Base-by-base conservation (phyloP, 2,888 invertebrate genomes). In the Tiliacea citrago region DNA sequence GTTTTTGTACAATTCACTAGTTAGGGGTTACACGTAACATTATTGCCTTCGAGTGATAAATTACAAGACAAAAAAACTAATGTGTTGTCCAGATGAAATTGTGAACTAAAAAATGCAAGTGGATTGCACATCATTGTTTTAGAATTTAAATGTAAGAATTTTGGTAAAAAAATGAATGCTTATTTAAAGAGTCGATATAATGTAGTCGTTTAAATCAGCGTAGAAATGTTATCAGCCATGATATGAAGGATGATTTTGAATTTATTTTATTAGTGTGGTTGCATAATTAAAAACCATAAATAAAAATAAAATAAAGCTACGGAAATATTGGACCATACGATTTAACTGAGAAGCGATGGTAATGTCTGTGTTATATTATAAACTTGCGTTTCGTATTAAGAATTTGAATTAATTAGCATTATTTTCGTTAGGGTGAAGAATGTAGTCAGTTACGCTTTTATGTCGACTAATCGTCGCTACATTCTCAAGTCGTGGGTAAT, bases 1-100 rank as follows among this genome's bases (percentile, higher is more conserved):
- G 95, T 94, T 96, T 96, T 96, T 96, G 93, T 96, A 96, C 95
- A 93, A 95, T 90, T 92, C 94, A 94, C 93, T 94, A 94, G 93
- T 92, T 94, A 93, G 92, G 90, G 90, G 83, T 89, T 86, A 92
- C 93, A 93, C 91, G 86, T 90, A 90, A 90, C 88, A 71, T 88
- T 88, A 88, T 89, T 88, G 90, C 89, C 89, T 89, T 90, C 75
- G 82, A 88, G 84, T 87, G 82, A 87, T 89, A 80, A 90, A 85
- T 79, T 79, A 84, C 84, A 85, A 86, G 82, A 83, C 82, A 84
- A 75, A 78, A 74, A 76, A 75, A 75, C 82, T 65, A 77, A 81
- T 76, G 77, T 84, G 79, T 83, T 83, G 79, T 85, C 80, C 81
- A 81, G 79, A 70, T 83, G 81, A 83, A 82, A 82, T 84, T 76